Conservation (phyloP, 2,888 invertebrate species). For the Caenorhabditis japonica region DNA sequence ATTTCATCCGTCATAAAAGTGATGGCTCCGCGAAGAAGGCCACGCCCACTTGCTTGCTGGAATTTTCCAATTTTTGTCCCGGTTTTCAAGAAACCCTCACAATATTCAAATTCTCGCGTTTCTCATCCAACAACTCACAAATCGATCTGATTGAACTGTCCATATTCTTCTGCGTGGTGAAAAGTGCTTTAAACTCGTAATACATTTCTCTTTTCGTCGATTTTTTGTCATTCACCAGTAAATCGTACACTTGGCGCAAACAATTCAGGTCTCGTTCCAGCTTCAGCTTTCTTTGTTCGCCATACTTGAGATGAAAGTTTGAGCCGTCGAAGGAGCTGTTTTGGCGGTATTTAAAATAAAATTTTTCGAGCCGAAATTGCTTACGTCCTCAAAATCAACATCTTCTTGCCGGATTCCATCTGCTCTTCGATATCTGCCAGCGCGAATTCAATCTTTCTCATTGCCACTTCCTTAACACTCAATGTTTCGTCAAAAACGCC, state of each 20-base stretch:
- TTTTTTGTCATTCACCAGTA: conserved; percentile 48
- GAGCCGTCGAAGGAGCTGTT: conserved; percentile 43
- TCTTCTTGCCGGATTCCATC: conserved; percentile 8
- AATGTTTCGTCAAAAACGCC: neutral
- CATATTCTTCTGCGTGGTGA: conserved; percentile 55
- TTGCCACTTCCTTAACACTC: conserved; percentile 17
- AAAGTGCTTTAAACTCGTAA: conserved; percentile 68
- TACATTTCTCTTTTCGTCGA: conserved; percentile 67
- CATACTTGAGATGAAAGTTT: conserved; percentile 19
- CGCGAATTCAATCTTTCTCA: conserved; percentile 41
- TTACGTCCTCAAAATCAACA: conserved; percentile 25
- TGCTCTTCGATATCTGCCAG: conserved; percentile 31
- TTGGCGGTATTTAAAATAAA: no score
- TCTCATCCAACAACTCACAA: conserved; percentile 60
- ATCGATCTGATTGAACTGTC: conserved; percentile 60
- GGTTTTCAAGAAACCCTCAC: conserved; percentile 31
- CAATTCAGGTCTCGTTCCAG: conserved; percentile 53
- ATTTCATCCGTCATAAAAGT: conserved; percentile 34
- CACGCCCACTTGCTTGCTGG: conserved; percentile 61
- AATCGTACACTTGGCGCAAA: conserved; percentile 54
- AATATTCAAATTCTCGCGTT: conserved; percentile 58
- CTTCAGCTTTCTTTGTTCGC: conserved; percentile 15
- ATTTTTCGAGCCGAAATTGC: neutral
- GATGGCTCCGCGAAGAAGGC: conserved; percentile 52
- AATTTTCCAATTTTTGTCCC: neutral